Percentiles rank a stretch among this genome's conserved stretches.
These are phyloP conservation scores for Heterohyrax brucei DNA, from an alignment of 2,797 vertebrate species.

Conservation along the genomic window DNA sequence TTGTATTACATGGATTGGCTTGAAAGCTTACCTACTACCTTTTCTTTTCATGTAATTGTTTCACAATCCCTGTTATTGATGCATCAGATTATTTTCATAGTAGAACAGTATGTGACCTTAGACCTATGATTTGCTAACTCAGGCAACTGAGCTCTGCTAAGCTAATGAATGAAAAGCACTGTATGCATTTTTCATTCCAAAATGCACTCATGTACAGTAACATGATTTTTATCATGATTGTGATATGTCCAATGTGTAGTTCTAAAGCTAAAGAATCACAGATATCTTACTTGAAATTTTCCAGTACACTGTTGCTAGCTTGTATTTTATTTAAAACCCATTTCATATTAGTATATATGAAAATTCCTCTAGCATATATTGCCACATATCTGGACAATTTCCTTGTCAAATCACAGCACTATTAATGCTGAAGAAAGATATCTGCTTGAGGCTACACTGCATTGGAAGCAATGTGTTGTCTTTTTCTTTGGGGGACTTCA, in stretches of 20 bases:
- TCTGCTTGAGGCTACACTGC: not conserved
- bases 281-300: not conserved
- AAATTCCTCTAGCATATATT: not conserved
- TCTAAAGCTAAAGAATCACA: not conserved
- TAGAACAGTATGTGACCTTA: not conserved
- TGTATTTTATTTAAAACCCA: not conserved
- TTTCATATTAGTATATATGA: not conserved
- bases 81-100: not conserved
- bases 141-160: not conserved
- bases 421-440: not conserved
- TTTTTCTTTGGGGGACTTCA: not conserved
- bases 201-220: not conserved
- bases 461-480: not conserved
- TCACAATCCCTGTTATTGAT: conserved; percentile 26
- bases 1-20: not conserved
- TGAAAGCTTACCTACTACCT: conserved; percentile 26
- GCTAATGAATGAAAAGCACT: not conserved
- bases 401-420: not conserved
- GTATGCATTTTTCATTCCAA: not conserved
- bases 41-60: conserved; percentile 43
- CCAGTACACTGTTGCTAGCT: not conserved
- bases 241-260: not conserved
- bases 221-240: not conserved
- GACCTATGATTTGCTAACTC: not conserved
- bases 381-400: not conserved